These are phyloP conservation scores for Cantharis lateralis DNA, from an alignment of 2,888 invertebrate genomes.

Conservation along the genomic window DNA sequence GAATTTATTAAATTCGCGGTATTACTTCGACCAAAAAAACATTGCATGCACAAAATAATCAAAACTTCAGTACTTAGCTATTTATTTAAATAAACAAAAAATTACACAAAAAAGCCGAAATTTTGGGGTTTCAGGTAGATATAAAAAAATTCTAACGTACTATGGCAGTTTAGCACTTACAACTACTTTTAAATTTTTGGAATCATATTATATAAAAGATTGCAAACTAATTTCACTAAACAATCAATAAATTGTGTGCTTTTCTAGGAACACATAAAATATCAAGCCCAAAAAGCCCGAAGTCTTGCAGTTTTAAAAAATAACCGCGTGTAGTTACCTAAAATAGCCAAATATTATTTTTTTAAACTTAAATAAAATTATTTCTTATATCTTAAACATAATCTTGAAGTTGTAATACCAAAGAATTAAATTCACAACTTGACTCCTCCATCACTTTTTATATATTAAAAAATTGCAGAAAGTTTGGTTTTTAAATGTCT, in stretches of 20 bases:
- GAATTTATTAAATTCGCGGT: neutral
- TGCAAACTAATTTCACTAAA: neutral
- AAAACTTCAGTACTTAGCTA: slow-evolving; percentile 10
- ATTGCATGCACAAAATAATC: neutral
- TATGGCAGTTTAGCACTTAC: neutral
- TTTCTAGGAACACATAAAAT: neutral
- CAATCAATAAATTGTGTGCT: neutral
- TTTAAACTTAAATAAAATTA: neutral
- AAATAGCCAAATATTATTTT: neutral
- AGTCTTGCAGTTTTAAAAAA: neutral
- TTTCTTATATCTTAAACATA: neutral
- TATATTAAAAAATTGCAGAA: neutral
- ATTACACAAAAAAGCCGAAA: neutral
- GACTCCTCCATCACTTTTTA: neutral
- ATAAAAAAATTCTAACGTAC: neutral
- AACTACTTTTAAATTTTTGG: neutral
- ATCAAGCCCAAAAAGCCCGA: neutral
- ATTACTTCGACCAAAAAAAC: neutral
- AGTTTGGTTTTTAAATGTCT: neutral
- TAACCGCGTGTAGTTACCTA: neutral
- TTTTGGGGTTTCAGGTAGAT: neutral
- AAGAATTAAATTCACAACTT: neutral
- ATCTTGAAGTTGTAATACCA: neutral
- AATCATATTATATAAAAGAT: neutral
- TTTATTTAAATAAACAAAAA: slow-evolving; percentile 22